Percentiles rank a stretch among this genome's conserved stretches.
Conservation (phyloP, 2,888 invertebrate species). For the Hyles lineata region DNA sequence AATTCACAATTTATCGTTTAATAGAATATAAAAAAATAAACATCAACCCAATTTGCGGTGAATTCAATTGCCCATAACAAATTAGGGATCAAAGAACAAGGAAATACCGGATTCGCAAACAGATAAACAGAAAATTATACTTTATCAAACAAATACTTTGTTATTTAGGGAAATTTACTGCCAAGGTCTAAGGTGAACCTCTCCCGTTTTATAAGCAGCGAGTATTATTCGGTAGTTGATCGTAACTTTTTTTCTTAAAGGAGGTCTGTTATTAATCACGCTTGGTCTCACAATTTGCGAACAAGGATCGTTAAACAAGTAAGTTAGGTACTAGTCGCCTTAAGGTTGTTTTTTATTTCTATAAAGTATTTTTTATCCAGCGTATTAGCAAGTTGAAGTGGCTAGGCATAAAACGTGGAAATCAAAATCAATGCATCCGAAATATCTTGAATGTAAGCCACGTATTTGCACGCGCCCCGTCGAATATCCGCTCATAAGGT, state of each 20-base stretch:
- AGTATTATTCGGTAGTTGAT: not conserved
- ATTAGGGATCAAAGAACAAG: conserved; percentile 13
- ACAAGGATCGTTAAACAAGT: not conserved
- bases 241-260: not conserved
- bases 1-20: not conserved
- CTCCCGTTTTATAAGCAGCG: not conserved
- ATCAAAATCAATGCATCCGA: too few relatives aligned
- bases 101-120: not conserved
- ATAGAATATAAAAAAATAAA: not conserved
- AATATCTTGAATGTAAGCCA: too few relatives aligned
- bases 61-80: conserved; percentile 11
- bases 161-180: not conserved
- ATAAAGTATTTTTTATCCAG: too few relatives aligned
- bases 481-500: too few relatives aligned
- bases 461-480: too few relatives aligned
- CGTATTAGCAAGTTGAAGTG: too few relatives aligned
- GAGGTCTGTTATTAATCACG: not conserved
- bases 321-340: too few relatives aligned
- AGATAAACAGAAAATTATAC: conserved; percentile 9
- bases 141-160: conserved; percentile 3
- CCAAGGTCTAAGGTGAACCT: not conserved
- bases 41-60: not conserved
- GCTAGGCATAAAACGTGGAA: too few relatives aligned
- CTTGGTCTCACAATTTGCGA: not conserved
- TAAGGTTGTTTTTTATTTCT: too few relatives aligned